Percentiles rank a stretch among this genome's conserved stretches.
Evolutionary conservation across 2,113 vertebrate species (phyloP).

Genomic region (Aleadryas rufinucha): DNA sequence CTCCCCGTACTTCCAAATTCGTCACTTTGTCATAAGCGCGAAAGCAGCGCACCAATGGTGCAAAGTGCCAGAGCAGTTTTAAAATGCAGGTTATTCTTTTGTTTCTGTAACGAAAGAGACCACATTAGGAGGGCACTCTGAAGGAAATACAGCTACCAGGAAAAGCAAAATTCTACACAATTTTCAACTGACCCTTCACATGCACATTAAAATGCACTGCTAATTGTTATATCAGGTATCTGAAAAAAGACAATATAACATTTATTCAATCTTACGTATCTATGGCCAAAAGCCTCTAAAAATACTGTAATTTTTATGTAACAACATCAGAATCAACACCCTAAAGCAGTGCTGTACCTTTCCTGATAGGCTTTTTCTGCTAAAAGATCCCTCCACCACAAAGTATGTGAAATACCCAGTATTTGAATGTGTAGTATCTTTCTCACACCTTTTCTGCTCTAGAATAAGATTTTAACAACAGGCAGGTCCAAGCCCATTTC

Average conservation of each 20-base stretch:
- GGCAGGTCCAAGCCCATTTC: background rate
- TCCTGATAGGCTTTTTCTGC: background rate
- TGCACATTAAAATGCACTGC: background rate
- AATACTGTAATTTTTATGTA: background rate
- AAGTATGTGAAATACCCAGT: background rate
- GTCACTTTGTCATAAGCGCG: background rate
- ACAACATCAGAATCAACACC: background rate
- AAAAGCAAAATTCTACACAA: background rate
- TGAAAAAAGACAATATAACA: background rate
- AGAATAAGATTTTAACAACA: background rate
- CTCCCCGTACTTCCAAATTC: background rate
- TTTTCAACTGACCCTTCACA: background rate
- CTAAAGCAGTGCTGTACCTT: background rate
- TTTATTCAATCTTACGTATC: background rate
- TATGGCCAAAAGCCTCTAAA: background rate
- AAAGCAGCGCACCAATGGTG: background rate
- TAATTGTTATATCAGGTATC: background rate
- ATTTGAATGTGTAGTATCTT: rapidly evolving
- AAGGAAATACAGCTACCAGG: background rate
- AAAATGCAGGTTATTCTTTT: background rate
- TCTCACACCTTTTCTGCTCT: background rate
- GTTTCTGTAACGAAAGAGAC: background rate
- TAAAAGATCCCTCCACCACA: background rate
- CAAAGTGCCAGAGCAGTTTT: background rate
- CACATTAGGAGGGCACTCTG: background rate